Conservation (phyloP, 2,797 vertebrate genomes). For the Gambelia wislizenii region DNA sequence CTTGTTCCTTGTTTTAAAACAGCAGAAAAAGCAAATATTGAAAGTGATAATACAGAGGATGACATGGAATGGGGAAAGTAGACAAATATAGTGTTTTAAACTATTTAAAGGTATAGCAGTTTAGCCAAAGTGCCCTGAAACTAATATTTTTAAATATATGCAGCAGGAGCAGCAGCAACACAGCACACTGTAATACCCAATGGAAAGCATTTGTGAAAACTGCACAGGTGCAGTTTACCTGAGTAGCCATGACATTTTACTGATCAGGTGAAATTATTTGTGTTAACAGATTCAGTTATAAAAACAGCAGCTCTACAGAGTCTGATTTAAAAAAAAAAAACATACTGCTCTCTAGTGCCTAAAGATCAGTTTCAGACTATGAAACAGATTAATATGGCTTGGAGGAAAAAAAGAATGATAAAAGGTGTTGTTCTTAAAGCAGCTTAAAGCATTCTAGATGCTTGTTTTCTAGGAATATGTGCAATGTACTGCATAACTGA, state of each 20-base stretch:
- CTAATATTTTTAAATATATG: constrained; percentile 9
- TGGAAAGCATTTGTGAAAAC: constrained; percentile 56
- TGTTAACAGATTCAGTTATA: neutral
- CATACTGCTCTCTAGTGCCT: constrained; percentile 49
- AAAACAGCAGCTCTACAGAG: constrained; percentile 73
- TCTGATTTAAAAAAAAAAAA: constrained; percentile 20
- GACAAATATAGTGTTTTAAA: constrained; percentile 77
- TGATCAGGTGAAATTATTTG: constrained; percentile 8
- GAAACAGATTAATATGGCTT: constrained; percentile 42
- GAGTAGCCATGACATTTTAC: constrained; percentile 53
- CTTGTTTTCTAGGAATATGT: constrained; percentile 68
- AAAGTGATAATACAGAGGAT: constrained; percentile 63
- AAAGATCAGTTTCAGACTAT: constrained; percentile 22
- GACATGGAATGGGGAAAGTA: constrained; percentile 25
- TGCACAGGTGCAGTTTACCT: constrained; percentile 37
- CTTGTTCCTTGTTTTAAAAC: constrained; percentile 63
- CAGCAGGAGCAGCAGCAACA: constrained; percentile 24
- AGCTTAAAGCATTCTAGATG: constrained; percentile 51
- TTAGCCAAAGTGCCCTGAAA: constrained; percentile 39
- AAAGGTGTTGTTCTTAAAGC: constrained; percentile 28
- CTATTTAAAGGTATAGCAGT: constrained; percentile 55
- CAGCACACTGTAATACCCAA: constrained; percentile 37
- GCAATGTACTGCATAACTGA: constrained; percentile 67
- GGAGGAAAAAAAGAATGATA: constrained; percentile 6
- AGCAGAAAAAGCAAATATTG: constrained; percentile 47